These are phyloP conservation scores for Encarsia formosa DNA, from an alignment of 2,888 invertebrate species.

Conservation along the genomic window DNA sequence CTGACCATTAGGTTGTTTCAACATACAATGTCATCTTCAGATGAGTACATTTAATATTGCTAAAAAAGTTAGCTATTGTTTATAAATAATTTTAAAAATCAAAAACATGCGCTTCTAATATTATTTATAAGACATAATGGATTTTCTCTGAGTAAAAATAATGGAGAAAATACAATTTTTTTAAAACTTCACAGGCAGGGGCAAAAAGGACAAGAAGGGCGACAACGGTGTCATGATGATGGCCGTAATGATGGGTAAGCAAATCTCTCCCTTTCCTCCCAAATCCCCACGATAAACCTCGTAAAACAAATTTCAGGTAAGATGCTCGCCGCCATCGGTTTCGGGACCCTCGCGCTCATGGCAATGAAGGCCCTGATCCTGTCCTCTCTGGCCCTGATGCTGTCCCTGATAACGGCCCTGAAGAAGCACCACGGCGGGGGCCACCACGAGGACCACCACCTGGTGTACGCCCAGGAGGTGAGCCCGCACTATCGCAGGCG, in stretches of 20 bases:
- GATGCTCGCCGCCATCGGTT: constrained; percentile 69
- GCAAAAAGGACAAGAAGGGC: constrained; percentile 52
- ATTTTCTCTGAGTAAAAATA: no score
- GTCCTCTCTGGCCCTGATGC: constrained; percentile 69
- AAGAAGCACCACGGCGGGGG: constrained; percentile 66
- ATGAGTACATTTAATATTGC: no score
- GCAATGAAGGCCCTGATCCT: constrained; percentile 74
- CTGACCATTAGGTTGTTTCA: no score
- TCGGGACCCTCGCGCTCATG: constrained; percentile 70
- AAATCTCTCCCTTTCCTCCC: no score
- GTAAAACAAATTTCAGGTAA: constrained; percentile 50
- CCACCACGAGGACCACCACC: constrained; percentile 53
- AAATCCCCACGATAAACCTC: neutral
- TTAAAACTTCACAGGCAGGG: no score
- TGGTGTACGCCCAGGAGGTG: constrained; percentile 58
- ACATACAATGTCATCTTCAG: no score
- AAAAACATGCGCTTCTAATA: no score
- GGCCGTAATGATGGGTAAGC: constrained; percentile 67
- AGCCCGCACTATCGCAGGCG: constrained; percentile 52
- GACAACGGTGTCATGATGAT: constrained; percentile 59
- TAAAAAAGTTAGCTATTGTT: no score
- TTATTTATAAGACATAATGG: no score
- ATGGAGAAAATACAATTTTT: no score
- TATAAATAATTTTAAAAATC: no score
- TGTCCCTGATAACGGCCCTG: constrained; percentile 70